Evolutionary conservation across 2,113 vertebrate species (phyloP), one percentile per base, ranked within the genome.

Genomic region (Nesogale talazaci): DNA sequence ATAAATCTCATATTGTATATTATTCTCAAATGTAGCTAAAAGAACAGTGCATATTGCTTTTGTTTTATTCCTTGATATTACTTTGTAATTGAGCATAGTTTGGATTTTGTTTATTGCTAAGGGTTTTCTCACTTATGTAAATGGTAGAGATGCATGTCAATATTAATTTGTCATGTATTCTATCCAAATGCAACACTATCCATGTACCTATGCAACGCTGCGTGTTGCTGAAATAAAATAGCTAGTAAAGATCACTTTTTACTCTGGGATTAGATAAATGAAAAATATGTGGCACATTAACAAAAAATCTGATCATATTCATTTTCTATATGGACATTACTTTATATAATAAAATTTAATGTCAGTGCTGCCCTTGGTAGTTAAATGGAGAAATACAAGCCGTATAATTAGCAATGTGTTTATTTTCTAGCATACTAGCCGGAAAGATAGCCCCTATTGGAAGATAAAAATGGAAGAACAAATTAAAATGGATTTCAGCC

Each of bases 401-500:
- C 25, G 29, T 95, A 92, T 96, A 96, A 94, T 95, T 95, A 96
- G 31, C 56, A 97, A 78, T 29, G 72, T 74, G 56, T 95, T 96
- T 63, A 93, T 96, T 97, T 97, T 96, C 63, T 70, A 96, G 29
- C n/a, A 91, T 79, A 91, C 76, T 92, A 91, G 78, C 88, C 97
- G 96, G 83, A 97, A 96, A 86, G 92, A 56, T 63, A 91, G 25
- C 22, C 86, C 95, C 89, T 19, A 77, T 46, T 95, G 94, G 61
- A 96, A 95, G 84, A 59, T 95, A 96, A 96, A 95, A 96, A 96
- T 94, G 86, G 79, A 95, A 96, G 94, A 94, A 89, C 87, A 97
- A 96, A 96, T 96, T 97, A 97, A 97, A 97, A 92, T 97, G 89
- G 84, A 91, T 90, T 88, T 90, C 81, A 96, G 86, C 94, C 92